These are phyloP conservation scores for Muschampia plurimacula DNA, from an alignment of 2,888 invertebrate species.

Conservation along the genomic window DNA sequence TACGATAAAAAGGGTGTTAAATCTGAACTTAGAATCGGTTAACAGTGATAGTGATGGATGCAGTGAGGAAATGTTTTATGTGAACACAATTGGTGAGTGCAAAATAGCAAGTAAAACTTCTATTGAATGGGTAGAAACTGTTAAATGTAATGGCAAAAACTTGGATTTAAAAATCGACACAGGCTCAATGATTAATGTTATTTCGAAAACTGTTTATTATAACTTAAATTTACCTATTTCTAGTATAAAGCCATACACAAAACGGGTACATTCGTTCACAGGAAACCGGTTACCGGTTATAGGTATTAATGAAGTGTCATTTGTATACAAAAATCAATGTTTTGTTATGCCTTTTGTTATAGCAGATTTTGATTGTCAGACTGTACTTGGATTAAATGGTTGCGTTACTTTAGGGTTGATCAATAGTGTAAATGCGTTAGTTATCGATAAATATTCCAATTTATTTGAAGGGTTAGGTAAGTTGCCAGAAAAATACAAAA, in stretches of 20 bases:
- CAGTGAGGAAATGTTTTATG: slow-evolving; percentile 5
- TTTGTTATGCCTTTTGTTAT: slow-evolving; percentile 22
- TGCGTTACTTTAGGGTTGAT: slow-evolving; percentile 3
- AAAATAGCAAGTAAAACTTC: neutral
- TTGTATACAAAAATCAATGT: slow-evolving; percentile 10
- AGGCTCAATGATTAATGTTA: slow-evolving; percentile 21
- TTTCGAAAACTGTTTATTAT: slow-evolving; percentile 3
- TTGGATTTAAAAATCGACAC: slow-evolving; percentile 11
- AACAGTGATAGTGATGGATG: slow-evolving; percentile 13
- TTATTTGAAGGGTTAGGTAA: slow-evolving; percentile 46
- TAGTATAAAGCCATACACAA: slow-evolving; percentile 5
- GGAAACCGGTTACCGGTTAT: slow-evolving; percentile 8
- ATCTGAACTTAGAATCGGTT: neutral
- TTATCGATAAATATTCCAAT: slow-evolving; percentile 36
- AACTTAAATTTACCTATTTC: neutral
- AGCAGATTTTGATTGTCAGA: slow-evolving; percentile 21
- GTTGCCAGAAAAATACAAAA: slow-evolving; percentile 44
- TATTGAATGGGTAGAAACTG: slow-evolving; percentile 11
- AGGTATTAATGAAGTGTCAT: neutral
- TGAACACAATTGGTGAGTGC: neutral
- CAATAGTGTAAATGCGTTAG: neutral
- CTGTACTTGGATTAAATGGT: slow-evolving; percentile 8
- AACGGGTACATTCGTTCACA: slow-evolving; percentile 22
- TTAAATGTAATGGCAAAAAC: neutral
- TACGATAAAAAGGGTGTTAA: slow-evolving; percentile 10